A percentile compares a stretch with the other conserved stretches of the same genome.
Evolutionary conservation across 2,113 vertebrate genomes (phyloP).

Genomic region (Eleginops maclovinus): DNA sequence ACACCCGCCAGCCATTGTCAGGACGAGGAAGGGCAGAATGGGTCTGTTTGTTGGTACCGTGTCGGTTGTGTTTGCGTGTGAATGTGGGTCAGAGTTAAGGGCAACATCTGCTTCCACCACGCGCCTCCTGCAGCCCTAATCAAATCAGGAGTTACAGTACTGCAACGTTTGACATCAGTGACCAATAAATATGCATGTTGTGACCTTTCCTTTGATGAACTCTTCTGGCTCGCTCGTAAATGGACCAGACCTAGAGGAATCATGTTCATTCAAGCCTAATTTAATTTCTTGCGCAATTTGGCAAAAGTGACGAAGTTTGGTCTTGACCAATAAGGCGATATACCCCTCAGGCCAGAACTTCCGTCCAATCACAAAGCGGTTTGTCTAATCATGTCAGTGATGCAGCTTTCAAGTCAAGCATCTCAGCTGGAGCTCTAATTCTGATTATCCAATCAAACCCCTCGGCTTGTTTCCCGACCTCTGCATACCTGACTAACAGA

Average conservation of each 20-base stretch:
- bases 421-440: slow-evolving; percentile 51
- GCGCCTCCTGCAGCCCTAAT: slow-evolving; percentile 3
- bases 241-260: slow-evolving; percentile 33
- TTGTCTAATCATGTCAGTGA: slow-evolving; percentile 36
- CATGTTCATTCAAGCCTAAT: background rate
- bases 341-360: background rate
- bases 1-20: slow-evolving; percentile 71
- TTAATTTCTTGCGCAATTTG: background rate
- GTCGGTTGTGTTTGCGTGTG: slow-evolving; percentile 43
- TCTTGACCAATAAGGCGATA: background rate
- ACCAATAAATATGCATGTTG: background rate
- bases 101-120: slow-evolving; percentile 46
- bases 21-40: slow-evolving; percentile 64
- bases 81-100: slow-evolving; percentile 60
- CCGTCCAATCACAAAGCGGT: slow-evolving; percentile 24
- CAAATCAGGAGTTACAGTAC: slow-evolving; percentile 29
- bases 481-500: slow-evolving; percentile 16
- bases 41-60: slow-evolving; percentile 49
- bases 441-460: slow-evolving; percentile 63
- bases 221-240: background rate
- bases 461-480: background rate
- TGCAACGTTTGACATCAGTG: background rate
- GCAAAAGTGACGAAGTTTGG: background rate
- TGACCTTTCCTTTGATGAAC: background rate
- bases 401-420: slow-evolving; percentile 43